Conservation (phyloP, 2,888 invertebrate genomes). For the Crepidodera aurea region DNA sequence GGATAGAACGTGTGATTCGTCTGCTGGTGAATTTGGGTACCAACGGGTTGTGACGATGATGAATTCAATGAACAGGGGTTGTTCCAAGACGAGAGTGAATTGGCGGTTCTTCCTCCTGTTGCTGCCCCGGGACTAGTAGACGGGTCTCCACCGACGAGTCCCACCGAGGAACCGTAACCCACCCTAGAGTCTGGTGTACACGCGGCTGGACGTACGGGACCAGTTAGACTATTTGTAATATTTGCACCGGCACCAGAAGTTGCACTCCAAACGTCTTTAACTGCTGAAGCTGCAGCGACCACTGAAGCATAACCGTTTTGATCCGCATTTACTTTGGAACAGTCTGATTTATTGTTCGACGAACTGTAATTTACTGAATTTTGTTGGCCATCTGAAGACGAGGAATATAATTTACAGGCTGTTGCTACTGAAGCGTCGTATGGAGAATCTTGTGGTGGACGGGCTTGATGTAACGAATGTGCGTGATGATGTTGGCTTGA, state of each 20-base stretch:
- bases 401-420: slow-evolving; percentile 81
- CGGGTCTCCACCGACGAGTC: slow-evolving; percentile 79
- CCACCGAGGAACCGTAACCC: slow-evolving; percentile 73
- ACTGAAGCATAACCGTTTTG: slow-evolving; percentile 74
- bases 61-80: slow-evolving; percentile 88
- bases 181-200: slow-evolving; percentile 89
- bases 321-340: slow-evolving; percentile 72
- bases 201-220: slow-evolving; percentile 82
- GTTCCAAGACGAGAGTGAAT: slow-evolving; percentile 80
- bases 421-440: slow-evolving; percentile 91
- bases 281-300: slow-evolving; percentile 70
- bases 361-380: slow-evolving; percentile 66
- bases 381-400: slow-evolving; percentile 70
- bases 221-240: slow-evolving; percentile 69
- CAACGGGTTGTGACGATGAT: slow-evolving; percentile 77
- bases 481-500: slow-evolving; percentile 74
- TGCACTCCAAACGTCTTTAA: slow-evolving; percentile 74
- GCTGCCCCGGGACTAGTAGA: slow-evolving; percentile 77
- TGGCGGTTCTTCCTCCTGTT: slow-evolving; percentile 64
- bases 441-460: slow-evolving; percentile 89
- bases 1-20: slow-evolving; percentile 95
- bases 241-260: slow-evolving; percentile 71
- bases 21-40: slow-evolving; percentile 89
- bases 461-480: slow-evolving; percentile 75
- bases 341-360: slow-evolving; percentile 75